A percentile compares a stretch with the other conserved stretches of the same genome.
Evolutionary conservation across 2,797 vertebrate species (phyloP).

Genomic region (Ambastaia sidthimunki): DNA sequence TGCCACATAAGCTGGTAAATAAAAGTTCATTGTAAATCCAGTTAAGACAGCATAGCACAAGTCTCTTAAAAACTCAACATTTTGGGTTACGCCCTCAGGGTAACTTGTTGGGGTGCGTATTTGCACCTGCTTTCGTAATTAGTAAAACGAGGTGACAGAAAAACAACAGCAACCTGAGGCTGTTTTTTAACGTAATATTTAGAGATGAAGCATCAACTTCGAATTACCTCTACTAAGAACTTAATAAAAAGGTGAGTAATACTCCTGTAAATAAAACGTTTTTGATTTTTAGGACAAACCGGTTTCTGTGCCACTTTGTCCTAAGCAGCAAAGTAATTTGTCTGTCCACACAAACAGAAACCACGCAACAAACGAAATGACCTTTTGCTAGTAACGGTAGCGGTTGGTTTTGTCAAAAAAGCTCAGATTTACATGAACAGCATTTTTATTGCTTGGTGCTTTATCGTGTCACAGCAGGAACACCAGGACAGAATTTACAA

Average conservation of each 20-base stretch:
- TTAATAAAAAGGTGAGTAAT: neutral
- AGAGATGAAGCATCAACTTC: neutral
- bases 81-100: neutral
- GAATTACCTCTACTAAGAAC: no score
- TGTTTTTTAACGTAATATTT: neutral
- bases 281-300: neutral
- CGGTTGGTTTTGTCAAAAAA: neutral
- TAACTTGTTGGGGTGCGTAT: neutral
- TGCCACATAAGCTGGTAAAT: neutral
- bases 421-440: no score
- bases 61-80: constrained; percentile 14
- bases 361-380: neutral
- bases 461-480: neutral
- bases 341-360: neutral
- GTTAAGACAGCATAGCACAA: neutral
- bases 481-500: neutral
- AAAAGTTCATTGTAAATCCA: neutral
- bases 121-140: constrained; percentile 4
- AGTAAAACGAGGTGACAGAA: constrained; percentile 7
- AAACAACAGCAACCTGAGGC: constrained; percentile 4
- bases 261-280: neutral
- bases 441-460: neutral
- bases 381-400: no score
- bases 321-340: neutral
- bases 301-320: neutral